Evolutionary conservation across 2,113 vertebrate genomes (phyloP), one percentile per base, ranked within the genome.

Genomic region (Spizaetus ornatus): DNA sequence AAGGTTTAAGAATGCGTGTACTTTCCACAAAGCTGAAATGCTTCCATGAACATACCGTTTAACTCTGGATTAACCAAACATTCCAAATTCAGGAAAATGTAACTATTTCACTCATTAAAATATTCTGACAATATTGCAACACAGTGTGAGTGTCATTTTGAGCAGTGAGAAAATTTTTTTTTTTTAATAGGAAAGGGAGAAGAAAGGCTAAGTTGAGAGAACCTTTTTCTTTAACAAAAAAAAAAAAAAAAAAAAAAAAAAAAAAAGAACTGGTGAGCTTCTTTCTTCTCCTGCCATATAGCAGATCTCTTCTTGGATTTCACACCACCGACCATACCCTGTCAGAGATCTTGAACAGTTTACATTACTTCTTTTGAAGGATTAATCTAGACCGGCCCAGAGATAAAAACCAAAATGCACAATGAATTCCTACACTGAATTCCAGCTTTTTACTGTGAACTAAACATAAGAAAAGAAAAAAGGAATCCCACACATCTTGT

Each of bases 261-360:
- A 70, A 72, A 71, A 96, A 89, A 83, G 36, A 91, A 93, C 66
- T 63, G 69, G 69, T 40, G 88, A 92, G 73, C n/a, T 96, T 77
- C 88, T 96, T 90, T 97, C 91, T 97, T 97, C 73, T 94, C 92
- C 78, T 93, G 47, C 95, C 73, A 90, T 52, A 67, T 53, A 96
- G 77, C 66, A 95, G 90, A 72, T 95, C 92, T 97, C 92, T 92
- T 90, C 86, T 94, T 97, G 94, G 88, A 92, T 96, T 96, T 88
- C 95, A 89, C 80, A 93, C 50, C 52, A 86, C 74, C 7, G 19
- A 93, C 86, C 89, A 90, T 83, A 81, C 83, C 61, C 77, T 93
- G 95, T 88, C 87, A 94, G 76, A 91, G 59, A 93, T 79, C 92
- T 59, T 83, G 73, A 74, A 93, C 77, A 96, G 92, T 95, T 95